Evolutionary conservation across 2,888 invertebrate genomes (phyloP), one percentile per base, ranked within the genome.

Genomic region (Leptogaster cylindrica): DNA sequence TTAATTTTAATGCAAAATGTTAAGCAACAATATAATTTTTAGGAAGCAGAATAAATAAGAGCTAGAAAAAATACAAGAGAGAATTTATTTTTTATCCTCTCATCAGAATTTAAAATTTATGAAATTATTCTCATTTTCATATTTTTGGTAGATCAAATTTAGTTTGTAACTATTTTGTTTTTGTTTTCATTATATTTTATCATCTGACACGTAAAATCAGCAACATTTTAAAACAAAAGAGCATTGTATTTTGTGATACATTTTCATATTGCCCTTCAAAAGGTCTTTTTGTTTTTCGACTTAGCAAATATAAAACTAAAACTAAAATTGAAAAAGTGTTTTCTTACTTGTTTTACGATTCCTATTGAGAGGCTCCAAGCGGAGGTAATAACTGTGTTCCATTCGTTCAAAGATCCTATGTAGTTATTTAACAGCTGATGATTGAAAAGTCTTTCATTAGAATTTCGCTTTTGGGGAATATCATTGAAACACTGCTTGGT

Each of bases 191-290:
- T 39, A 8, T n/a, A n/a, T n/a, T n/a, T n/a, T n/a, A n/a, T n/a
- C n/a, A n/a, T n/a, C n/a, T n/a, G n/a, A n/a, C n/a, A n/a, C n/a
- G n/a, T 39, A 39, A 58, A 44, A 61, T 61, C 7, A 16, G 25
- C 36, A 44, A 14, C 14, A 28, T 14, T 58, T 12, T n/a, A 31
- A 55, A 39, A 39, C 28, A 27, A 27, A 41, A 25, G 16, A 41
- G 28, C 61, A 61, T 61, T 61, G 61, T 61, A 61, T 61, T 41
- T 61, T 61, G 61, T 61, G 61, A 61, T 61, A 61, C 61, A 61
- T 14, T 12, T 27, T 44, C 27, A 23, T 27, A 61, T 61, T 10
- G 44, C 41, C 27, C 25, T 41, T 41, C 5, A 61, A 7, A 23
- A 25, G 23, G 23, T n/a, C 14, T 31, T 44, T 44, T 44, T 44